Evolutionary conservation across 2,113 vertebrate genomes (phyloP).

Genomic region (Ciconia maguari): DNA sequence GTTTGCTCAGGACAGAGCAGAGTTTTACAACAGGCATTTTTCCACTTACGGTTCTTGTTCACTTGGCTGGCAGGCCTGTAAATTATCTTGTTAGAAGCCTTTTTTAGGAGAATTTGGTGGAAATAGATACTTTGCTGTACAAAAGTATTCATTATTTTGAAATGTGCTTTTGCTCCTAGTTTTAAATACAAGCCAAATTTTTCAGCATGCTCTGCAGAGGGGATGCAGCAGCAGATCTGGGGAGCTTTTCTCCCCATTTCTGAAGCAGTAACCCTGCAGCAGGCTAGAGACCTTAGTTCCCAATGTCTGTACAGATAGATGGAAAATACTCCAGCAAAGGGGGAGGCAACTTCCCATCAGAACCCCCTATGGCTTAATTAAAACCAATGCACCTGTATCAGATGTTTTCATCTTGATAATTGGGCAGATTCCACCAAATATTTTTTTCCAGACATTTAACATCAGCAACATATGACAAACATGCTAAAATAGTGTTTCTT

Average conservation of each 20-base stretch:
- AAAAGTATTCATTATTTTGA: background rate
- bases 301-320: fast-evolving
- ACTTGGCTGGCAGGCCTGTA: background rate
- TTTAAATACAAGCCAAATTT: background rate
- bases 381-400: fast-evolving
- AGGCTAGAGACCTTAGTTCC: background rate
- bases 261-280: background rate
- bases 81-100: background rate
- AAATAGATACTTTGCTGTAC: background rate
- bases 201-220: background rate
- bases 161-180: background rate
- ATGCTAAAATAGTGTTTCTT: background rate
- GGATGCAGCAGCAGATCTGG: background rate
- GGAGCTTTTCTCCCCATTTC: background rate
- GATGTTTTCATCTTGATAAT: background rate
- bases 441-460: background rate
- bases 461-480: background rate
- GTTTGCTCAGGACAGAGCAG: background rate
- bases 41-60: background rate
- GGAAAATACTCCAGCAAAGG: background rate
- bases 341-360: background rate
- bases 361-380: background rate
- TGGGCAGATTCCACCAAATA: background rate
- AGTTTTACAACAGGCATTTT: background rate
- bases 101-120: background rate